Conservation (phyloP, 30 jellyfish, hydroid and myxozoan species). For the Hydractinia symbiolongicarpus region DNA sequence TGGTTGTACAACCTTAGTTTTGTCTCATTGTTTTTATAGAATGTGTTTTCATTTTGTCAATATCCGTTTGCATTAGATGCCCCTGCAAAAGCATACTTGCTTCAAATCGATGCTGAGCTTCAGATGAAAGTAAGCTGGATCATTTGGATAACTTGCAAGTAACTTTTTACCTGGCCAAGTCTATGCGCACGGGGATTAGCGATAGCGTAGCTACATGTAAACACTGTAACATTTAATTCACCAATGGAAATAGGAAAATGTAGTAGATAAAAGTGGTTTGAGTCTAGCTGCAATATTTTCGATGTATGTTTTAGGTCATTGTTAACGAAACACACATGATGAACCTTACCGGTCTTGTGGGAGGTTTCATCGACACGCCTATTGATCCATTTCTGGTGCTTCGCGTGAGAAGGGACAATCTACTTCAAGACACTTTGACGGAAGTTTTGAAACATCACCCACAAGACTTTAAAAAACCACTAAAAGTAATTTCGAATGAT, state of each 20-base stretch:
- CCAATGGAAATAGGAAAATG: not conserved
- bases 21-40: conserved; percentile 30
- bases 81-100: conserved; percentile 44
- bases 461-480: conserved; percentile 52
- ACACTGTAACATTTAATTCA: no score
- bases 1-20: not conserved
- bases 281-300: no score
- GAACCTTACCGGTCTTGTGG: not conserved
- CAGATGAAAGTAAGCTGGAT: conserved; percentile 51
- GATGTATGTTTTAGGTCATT: not conserved
- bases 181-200: no score
- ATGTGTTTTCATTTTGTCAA: conserved; percentile 45
- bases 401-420: conserved; percentile 43
- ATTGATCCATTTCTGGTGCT: conserved; percentile 52
- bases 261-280: not conserved
- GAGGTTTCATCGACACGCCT: not conserved
- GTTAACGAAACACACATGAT: conserved; percentile 18
- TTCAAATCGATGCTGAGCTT: conserved; percentile 50
- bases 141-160: no score
- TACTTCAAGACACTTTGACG: conserved; percentile 50
- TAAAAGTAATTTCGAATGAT: conserved; percentile 30
- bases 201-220: no score
- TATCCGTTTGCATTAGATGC: conserved; percentile 70
- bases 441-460: conserved; percentile 27
- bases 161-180: no score